Percentiles rank a stretch among this genome's conserved stretches.
Conservation (phyloP, 2,797 vertebrate genomes). For the Labeo calbasu region DNA sequence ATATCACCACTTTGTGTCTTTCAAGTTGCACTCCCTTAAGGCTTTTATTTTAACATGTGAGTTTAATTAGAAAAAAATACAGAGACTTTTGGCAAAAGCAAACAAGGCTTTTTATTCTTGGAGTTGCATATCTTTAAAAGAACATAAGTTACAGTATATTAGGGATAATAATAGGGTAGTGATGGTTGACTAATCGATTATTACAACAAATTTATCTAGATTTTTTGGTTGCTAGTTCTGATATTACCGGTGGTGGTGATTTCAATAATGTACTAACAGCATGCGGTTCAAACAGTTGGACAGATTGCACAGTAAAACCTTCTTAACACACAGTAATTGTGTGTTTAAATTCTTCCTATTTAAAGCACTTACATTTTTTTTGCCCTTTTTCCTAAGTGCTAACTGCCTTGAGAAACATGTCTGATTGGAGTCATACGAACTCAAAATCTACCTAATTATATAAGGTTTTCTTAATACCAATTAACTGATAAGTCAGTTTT, state of each 20-base stretch:
- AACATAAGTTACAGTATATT: not conserved
- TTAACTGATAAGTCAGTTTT: not conserved
- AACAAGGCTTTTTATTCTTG: not conserved
- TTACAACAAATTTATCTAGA: not conserved
- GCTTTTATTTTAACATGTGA: not conserved
- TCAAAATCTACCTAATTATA: not conserved
- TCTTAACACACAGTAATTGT: not conserved
- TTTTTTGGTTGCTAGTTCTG: not conserved
- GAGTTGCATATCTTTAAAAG: not conserved
- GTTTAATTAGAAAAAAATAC: not conserved
- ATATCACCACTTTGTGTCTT: conserved; percentile 3
- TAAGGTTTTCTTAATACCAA: not conserved
- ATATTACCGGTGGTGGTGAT: not conserved
- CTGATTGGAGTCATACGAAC: not conserved
- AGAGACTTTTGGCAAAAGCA: not conserved
- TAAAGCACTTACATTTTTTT: not conserved
- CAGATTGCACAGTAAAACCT: not conserved
- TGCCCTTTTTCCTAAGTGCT: no score
- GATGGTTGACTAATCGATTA: not conserved
- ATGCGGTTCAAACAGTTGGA: not conserved
- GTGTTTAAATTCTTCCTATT: not conserved
- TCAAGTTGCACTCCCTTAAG: conserved; percentile 4
- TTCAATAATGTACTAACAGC: not conserved
- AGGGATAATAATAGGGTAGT: not conserved
- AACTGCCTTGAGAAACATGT: not conserved